These are phyloP conservation scores for Drosophila serrata DNA, from an alignment of 1,140 invertebrate species.

Conservation along the genomic window DNA sequence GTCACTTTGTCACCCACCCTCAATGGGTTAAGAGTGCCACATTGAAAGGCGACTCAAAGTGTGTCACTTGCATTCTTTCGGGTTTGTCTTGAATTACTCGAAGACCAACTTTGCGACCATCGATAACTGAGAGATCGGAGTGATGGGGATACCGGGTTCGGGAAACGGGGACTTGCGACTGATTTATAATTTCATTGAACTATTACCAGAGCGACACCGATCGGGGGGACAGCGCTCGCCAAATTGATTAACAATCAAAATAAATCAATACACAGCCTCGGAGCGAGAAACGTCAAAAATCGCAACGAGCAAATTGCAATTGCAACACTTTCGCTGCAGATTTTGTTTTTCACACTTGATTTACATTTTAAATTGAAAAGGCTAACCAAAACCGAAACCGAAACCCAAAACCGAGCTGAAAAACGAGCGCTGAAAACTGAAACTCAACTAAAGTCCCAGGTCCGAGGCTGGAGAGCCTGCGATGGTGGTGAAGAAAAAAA, in stretches of 20 bases:
- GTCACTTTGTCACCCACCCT: conserved; percentile 1
- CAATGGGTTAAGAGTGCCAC: conserved; percentile 47
- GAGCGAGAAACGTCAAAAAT: conserved; percentile 79
- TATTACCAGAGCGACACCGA: conserved; percentile 65
- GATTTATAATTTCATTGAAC: conserved; percentile 83
- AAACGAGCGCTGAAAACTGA: conserved; percentile 46
- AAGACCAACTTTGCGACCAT: conserved; percentile 1
- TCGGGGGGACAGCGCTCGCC: conserved; percentile 55
- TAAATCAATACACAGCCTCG: conserved; percentile 78
- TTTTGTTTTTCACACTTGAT: conserved; percentile 81
- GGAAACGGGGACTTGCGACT: conserved; percentile 33
- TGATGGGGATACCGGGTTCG: conserved; percentile 22
- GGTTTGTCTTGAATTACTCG: conserved; percentile 53
- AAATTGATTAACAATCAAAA: conserved; percentile 83
- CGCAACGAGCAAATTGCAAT: conserved; percentile 81
- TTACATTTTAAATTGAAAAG: conserved; percentile 84
- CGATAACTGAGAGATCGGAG: conserved; percentile 6
- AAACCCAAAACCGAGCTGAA: conserved; percentile 45
- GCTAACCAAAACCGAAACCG: conserved; percentile 61
- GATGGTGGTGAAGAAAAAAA: conserved; percentile 24
- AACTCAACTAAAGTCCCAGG: conserved; percentile 2
- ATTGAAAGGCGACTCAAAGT: conserved; percentile 50
- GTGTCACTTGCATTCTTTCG: conserved; percentile 74
- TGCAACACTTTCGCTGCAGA: conserved; percentile 82
- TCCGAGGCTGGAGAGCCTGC: conserved; percentile 28